Evolutionary conservation across 2,113 vertebrate genomes (phyloP).

Genomic region (Podocnemis expansa): DNA sequence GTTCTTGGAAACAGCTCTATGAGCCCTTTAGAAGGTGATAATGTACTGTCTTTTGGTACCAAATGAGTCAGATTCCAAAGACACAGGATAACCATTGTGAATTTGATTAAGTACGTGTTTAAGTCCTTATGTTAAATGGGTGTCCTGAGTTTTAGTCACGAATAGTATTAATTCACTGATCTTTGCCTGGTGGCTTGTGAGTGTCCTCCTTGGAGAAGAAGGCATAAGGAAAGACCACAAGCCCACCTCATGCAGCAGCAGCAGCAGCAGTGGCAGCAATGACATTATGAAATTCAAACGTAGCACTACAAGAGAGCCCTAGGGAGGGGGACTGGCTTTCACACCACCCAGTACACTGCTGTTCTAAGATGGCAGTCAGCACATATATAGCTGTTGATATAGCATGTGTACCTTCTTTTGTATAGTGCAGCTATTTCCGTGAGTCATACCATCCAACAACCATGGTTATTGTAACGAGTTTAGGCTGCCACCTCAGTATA

Average conservation of each 20-base stretch:
- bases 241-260: not conserved
- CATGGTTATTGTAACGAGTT: not conserved
- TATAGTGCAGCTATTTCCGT: not conserved
- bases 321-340: not conserved
- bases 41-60: not conserved
- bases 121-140: not conserved
- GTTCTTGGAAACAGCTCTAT: not conserved
- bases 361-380: not conserved
- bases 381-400: not conserved
- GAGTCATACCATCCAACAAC: not conserved
- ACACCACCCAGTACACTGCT: not conserved
- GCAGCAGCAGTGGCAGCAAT: no score
- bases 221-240: not conserved
- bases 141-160: rapidly evolving
- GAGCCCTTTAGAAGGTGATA: not conserved
- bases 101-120: not conserved
- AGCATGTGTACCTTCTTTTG: not conserved
- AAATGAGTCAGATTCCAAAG: not conserved
- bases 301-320: not conserved
- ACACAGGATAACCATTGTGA: not conserved
- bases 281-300: no score
- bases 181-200: not conserved
- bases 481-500: not conserved
- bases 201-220: not conserved
- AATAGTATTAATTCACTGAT: not conserved